A percentile compares a stretch with the other conserved stretches of the same genome.
Conservation (phyloP, 2,888 invertebrate species). For the Heliconius aoede region DNA sequence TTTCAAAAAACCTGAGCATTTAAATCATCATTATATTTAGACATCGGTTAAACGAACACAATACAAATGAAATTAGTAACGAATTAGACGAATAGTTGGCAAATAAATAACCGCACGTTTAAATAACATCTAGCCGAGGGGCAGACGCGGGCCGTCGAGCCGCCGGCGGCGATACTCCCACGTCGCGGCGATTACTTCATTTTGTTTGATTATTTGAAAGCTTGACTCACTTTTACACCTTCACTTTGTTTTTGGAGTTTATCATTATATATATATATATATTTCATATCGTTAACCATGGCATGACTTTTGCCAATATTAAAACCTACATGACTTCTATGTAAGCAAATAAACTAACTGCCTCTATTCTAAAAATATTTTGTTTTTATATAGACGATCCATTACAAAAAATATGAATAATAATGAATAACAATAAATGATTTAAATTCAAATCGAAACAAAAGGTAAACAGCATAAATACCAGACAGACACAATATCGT, state of each 20-base stretch:
- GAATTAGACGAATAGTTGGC: slow-evolving; percentile 42
- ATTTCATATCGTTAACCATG: not conserved
- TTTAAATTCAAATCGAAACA: not conserved
- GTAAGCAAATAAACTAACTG: too few relatives aligned
- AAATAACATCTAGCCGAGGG: slow-evolving; percentile 40
- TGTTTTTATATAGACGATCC: too few relatives aligned
- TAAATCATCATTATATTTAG: slow-evolving; percentile 1
- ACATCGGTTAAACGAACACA: not conserved
- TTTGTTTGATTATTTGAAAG: slow-evolving; percentile 33
- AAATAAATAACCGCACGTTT: slow-evolving; percentile 42
- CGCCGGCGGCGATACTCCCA: slow-evolving; percentile 45
- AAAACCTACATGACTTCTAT: too few relatives aligned
- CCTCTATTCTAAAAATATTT: too few relatives aligned
- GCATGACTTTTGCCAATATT: too few relatives aligned
- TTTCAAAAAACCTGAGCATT: not conserved
- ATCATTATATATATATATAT: not conserved
- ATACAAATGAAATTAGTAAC: slow-evolving; percentile 31
- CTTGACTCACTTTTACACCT: slow-evolving; percentile 32
- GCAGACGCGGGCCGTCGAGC: slow-evolving; percentile 40
- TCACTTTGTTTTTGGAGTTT: slow-evolving; percentile 6
- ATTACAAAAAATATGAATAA: too few relatives aligned
- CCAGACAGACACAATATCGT: slow-evolving; percentile 65
- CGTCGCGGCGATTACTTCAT: slow-evolving; percentile 39
- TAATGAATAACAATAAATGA: too few relatives aligned
- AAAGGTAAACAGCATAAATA: not conserved